Conservation (phyloP, 2,888 invertebrate genomes). For the Aradus depressus region DNA sequence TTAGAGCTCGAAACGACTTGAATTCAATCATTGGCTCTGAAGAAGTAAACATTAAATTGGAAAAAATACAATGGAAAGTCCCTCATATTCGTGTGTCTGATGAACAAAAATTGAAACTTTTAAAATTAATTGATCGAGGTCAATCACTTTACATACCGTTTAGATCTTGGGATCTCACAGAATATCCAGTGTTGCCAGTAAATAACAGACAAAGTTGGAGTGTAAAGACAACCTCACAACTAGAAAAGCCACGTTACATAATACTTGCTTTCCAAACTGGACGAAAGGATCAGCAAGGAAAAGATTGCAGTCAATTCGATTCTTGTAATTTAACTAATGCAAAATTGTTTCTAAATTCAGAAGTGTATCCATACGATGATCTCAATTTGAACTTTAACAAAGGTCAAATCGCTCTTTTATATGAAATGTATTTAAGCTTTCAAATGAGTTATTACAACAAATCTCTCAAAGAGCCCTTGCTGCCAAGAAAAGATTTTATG, state of each 20-base stretch:
- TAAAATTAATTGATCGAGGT: conserved; percentile 1
- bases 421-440: neutral
- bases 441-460: conserved; percentile 18
- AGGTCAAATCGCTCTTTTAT: conserved; percentile 27
- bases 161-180: conserved; percentile 11
- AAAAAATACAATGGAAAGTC: conserved; percentile 9
- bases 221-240: conserved; percentile 31
- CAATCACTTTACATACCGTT: neutral
- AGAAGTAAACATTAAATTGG: conserved; percentile 2
- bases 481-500: neutral
- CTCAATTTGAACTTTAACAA: conserved; percentile 32
- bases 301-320: conserved; percentile 29
- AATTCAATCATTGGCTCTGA: neutral
- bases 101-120: neutral
- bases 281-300: conserved; percentile 32
- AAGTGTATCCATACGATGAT: conserved; percentile 35
- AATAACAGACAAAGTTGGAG: conserved; percentile 34
- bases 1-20: conserved; percentile 4
- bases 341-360: conserved; percentile 35
- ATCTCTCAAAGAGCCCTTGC: conserved; percentile 32
- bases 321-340: conserved; percentile 34
- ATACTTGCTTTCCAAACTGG: conserved; percentile 36
- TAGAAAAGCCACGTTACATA: conserved; percentile 36
- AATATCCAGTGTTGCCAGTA: conserved; percentile 10
- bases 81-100: conserved; percentile 11